Percentiles rank a stretch among this genome's conserved stretches.
These are phyloP conservation scores for Halictus rubicundus DNA, from an alignment of 1,140 invertebrate genomes.

Conservation along the genomic window DNA sequence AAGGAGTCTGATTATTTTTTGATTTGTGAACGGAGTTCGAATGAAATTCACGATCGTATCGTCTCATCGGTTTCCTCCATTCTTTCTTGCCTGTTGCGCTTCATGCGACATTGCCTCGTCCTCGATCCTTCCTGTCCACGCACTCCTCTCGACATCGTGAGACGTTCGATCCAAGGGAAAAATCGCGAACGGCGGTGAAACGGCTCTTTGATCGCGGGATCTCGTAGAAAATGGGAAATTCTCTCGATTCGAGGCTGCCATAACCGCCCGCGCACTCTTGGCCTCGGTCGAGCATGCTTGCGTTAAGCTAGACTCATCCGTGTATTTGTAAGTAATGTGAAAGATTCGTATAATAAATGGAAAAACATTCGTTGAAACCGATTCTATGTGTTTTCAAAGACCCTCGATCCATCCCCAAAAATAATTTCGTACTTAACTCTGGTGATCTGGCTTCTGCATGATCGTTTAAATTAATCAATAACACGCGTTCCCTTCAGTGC, in stretches of 20 bases:
- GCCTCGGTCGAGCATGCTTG: slow-evolving; percentile 57
- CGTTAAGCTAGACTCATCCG: slow-evolving; percentile 63
- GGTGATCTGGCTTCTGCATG: too few species aligned
- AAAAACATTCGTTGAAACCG: slow-evolving; percentile 46
- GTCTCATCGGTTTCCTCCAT: slow-evolving; percentile 17
- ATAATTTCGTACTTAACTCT: too few species aligned
- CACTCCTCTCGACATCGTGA: too few species aligned
- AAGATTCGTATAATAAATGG: slow-evolving; percentile 59
- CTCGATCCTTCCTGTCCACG: not conserved
- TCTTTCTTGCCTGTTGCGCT: slow-evolving; percentile 12
- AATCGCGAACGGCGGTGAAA: too few species aligned
- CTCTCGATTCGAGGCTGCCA: not conserved
- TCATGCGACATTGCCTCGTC: not conserved
- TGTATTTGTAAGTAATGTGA: slow-evolving; percentile 67
- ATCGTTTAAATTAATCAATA: too few species aligned
- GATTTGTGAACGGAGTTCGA: not conserved
- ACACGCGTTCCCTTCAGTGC: too few species aligned
- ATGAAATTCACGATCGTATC: slow-evolving; percentile 26
- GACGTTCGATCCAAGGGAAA: too few species aligned
- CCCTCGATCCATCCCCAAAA: not conserved
- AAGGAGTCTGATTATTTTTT: not conserved
- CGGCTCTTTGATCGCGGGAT: too few species aligned
- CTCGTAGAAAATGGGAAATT: not conserved
- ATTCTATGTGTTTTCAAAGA: not conserved
- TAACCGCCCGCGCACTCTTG: slow-evolving; percentile 57